Percentiles rank a stretch among this genome's conserved stretches.
These are phyloP conservation scores for Cebuella pygmaea DNA, from an alignment of 2,797 vertebrate species.

Conservation along the genomic window DNA sequence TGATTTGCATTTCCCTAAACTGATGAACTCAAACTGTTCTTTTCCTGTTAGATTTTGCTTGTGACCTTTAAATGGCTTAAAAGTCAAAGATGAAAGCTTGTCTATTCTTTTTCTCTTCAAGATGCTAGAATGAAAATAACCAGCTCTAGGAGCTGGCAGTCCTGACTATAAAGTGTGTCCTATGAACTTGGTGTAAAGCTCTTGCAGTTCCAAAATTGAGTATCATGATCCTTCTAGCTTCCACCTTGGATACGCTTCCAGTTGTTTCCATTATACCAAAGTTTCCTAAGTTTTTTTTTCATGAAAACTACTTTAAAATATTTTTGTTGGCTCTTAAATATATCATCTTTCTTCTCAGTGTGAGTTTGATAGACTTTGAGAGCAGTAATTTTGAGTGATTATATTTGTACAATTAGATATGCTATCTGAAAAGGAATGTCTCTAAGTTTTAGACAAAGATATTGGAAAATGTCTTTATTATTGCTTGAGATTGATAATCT, in stretches of 20 bases:
- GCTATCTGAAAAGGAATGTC: background rate
- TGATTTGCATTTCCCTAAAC: background rate
- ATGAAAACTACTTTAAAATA: background rate
- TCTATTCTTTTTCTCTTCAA: background rate
- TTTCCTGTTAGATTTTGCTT: background rate
- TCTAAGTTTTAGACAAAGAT: background rate
- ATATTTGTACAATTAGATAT: background rate
- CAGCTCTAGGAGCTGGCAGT: background rate
- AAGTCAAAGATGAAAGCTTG: background rate
- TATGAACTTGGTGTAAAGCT: background rate
- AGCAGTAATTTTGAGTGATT: background rate
- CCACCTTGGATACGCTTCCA: background rate
- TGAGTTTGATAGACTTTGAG: background rate
- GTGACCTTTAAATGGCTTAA: background rate
- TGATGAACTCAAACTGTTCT: background rate
- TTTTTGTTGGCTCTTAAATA: background rate
- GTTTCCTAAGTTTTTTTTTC: background rate
- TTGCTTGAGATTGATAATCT: background rate
- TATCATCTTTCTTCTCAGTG: background rate
- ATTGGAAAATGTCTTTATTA: background rate
- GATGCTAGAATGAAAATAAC: background rate
- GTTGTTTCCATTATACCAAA: background rate
- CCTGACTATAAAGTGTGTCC: background rate
- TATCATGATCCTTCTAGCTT: background rate
- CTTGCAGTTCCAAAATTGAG: background rate